Base-by-base conservation (phyloP, 2,888 invertebrate species). In the Oscheius myriophilus region DNA sequence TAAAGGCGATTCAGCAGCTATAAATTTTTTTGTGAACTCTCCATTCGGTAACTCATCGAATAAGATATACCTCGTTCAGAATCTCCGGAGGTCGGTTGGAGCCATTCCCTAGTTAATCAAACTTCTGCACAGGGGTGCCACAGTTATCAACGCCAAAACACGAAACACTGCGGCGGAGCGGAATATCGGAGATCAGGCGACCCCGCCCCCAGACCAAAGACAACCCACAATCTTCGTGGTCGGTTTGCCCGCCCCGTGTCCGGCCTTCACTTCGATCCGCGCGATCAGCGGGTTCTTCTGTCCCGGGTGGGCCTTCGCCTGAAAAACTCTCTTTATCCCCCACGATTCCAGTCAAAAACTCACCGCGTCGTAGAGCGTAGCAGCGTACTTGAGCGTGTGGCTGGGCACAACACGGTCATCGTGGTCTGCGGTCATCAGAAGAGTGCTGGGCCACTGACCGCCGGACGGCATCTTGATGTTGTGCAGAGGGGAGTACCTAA, bases 181-280 rank as follows among this genome's bases (percentile, higher is more conserved):
- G 4, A 33, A 33, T 33, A 33, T 33, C 33, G 33, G 33, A 33
- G 33, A 33, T 33, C 33, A 33, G 33, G 33, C 33, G 33, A 33
- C 33, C 9, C 33, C 33, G 33, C 33, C 33, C 33, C 33, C 33
- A 33, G 33, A 6, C 33, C 33, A 33, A 33, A 18, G 41, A 33
- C 14, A 55, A 53, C 55, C 53, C 87, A 94, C 94, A 84, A 93
- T 89, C 90, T 98, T 98, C 2, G 92, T 90, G 52, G 95, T 96
- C 63, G 97, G 96, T 87, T 97, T 98, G 42, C 97, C 97, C 72
- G 92, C 91, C 53, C 97, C 97, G 89, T 98, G 98, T 0, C 98
- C 98, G 21, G 96, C 93, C 88, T 95, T 94, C 68, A 93, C 94
- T 87, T 98, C 96, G 75, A 98, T 91, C 67, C 93, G 90, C 67